Base-by-base conservation (phyloP, 2,888 invertebrate genomes). In the Drosophila niveifrons region DNA sequence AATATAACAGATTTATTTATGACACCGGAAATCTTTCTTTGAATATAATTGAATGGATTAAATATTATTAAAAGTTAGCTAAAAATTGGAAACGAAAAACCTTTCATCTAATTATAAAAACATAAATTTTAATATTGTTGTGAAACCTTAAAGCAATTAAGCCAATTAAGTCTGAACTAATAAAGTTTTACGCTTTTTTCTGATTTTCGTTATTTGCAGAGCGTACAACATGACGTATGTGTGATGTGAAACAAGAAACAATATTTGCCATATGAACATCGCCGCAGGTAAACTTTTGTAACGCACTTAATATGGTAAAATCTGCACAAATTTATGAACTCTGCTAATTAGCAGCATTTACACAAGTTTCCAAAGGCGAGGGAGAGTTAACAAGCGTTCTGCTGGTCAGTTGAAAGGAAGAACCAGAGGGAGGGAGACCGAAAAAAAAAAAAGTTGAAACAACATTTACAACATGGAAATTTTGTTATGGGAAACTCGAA, bases 291-390 rank as follows among this genome's bases (percentile, higher is more conserved):
- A 72, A 53, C 48, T 63, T 63, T 29, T 15, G 13, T 46, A 23
- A 15, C 9, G 28, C 51, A 52, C 51, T 62, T 56, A 41, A 61
- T 58, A 53, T 43, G 43, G 29, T 57, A 28, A 76, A 83, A 73
- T 66, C 62, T 78, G 71, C 23, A 43, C 36, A 50, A 69, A 71
- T 72, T 77, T 67, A 78, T 73, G 64, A 88, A 85, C 75, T 85
- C 85, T 72, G 15, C 70, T 88, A 88, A 86, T 83, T 75, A 82
- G 66, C 64, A 71, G 29, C 64, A 46, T 43, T 77, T 41, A 61
- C 29, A 57, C 51, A 17, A 56, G 44, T 7, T 18, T 17, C 55
- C 55, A 3, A 29, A 9, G 43, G 55, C 9, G 31, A 31, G 36
- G 23, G 0, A 36, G 6, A n/a, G 11, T 17, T 29, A 29, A 13